Evolutionary conservation across 2,888 invertebrate genomes (phyloP), one percentile per base, ranked within the genome.

Genomic region (Druceiella hillmani): DNA sequence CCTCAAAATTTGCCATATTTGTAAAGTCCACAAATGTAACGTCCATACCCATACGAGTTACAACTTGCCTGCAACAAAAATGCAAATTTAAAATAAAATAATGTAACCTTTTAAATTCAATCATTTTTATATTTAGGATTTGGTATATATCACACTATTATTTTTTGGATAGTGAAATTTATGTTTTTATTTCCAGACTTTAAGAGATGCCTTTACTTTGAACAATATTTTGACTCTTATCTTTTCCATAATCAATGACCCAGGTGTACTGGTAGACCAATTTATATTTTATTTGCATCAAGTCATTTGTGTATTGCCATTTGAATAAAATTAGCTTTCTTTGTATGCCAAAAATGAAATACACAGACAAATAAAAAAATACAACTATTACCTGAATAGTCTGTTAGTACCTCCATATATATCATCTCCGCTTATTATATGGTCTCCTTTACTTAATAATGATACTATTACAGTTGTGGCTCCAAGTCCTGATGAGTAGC

Each of bases 321-420:
- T 20, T 20, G 22, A 20, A 20, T 20, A 7, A 20, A 7, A 7
- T 20, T 7, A 20, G 22, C 22, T 20, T 9, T 20, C 6, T 6
- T 7, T 20, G 6, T 9, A 9, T 9, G n/a, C 22, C 6, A 7
- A 20, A 7, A 9, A 7, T 20, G 22, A 20, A 7, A 9, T 7
- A 7, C 6, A 20, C 6, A 9, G n/a, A 20, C 6, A 7, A 7
- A 20, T 7, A 9, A 20, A 20, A 7, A 20, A 9, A 7, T 20
- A 9, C 22, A 20, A 9, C 9, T 20, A 20, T 49, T 66, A 74
- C 62, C 69, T 69, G 45, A 79, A 67, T 26, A 83, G 56, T 50
- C 93, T 76, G 55, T 87, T 87, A 1, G 91, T 91, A 13, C 97
- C 98, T 35, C 98, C 98, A 56, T 98, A 99, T 3, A 97, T 75